phyloP scores from a whole-genome alignment of 2,888 invertebrate species.

The Thysanoteuthis rhombus region DNA sequence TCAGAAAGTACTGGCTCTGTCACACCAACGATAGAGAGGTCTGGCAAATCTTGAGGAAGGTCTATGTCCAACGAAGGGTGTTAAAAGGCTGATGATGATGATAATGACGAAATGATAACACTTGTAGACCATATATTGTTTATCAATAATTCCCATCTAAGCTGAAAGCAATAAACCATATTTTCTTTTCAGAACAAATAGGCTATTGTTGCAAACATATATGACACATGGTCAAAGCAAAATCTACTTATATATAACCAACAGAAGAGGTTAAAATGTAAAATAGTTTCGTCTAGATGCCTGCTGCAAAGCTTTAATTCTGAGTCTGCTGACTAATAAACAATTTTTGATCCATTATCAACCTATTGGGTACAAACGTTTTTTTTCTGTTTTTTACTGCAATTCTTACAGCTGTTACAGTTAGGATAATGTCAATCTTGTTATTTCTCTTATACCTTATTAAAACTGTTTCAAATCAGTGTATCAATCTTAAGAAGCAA shows the following conservation, averaged over 20 bases:
- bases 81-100: too few species aligned
- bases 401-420: not conserved
- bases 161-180: not conserved
- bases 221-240: not conserved
- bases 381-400: not conserved
- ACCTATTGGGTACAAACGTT: too few species aligned
- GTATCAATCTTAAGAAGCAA: not conserved
- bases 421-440: too few species aligned
- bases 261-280: not conserved
- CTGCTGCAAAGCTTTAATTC: not conserved
- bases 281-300: not conserved
- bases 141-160: not conserved
- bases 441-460: not conserved
- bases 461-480: not conserved
- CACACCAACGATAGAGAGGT: too few species aligned
- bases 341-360: not conserved
- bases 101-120: too few species aligned
- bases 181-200: not conserved
- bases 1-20: too few species aligned
- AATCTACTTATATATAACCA: not conserved
- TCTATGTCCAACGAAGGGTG: too few species aligned
- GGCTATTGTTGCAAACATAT: not conserved
- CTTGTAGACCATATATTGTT: not conserved
- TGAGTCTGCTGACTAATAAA: not conserved
- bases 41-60: too few species aligned